These are phyloP conservation scores for Tineola bisselliella DNA, from an alignment of 2,888 invertebrate genomes.

Conservation along the genomic window DNA sequence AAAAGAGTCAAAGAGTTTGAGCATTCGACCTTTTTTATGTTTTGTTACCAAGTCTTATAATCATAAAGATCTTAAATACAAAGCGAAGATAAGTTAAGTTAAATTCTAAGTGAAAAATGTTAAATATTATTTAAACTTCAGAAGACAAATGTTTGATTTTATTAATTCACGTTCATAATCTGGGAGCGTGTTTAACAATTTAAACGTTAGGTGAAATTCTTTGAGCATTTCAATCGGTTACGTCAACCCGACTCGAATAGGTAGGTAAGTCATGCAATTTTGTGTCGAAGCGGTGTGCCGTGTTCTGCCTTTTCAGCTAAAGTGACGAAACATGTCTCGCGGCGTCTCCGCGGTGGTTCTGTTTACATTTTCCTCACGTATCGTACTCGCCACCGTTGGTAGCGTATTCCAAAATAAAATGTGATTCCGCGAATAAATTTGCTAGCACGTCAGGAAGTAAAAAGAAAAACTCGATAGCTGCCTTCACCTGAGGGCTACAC, in stretches of 20 bases:
- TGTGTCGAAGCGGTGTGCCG: slow-evolving; percentile 30
- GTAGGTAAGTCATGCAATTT: slow-evolving; percentile 27
- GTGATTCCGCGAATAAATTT: slow-evolving; percentile 39
- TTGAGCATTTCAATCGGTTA: neutral
- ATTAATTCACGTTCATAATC: neutral
- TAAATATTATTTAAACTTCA: too few relatives aligned
- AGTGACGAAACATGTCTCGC: slow-evolving; percentile 56
- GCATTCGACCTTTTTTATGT: neutral
- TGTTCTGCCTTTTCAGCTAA: slow-evolving; percentile 36
- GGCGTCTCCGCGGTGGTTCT: slow-evolving; percentile 21
- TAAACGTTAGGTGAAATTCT: neutral
- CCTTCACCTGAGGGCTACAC: slow-evolving; percentile 5
- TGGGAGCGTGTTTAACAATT: neutral
- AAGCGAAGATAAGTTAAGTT: too few relatives aligned
- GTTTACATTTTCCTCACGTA: slow-evolving; percentile 52
- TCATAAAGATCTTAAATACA: neutral
- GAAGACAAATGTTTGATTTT: too few relatives aligned
- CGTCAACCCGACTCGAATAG: neutral
- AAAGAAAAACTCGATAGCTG: slow-evolving; percentile 26
- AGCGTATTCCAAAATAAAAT: slow-evolving; percentile 34
- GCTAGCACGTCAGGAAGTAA: slow-evolving; percentile 24
- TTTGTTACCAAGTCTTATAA: neutral
- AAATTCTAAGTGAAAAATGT: too few relatives aligned
- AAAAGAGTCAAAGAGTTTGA: neutral
- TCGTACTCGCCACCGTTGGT: slow-evolving; percentile 21